Evolutionary conservation across 35 echinoderm and acorn worm species (phyloP).

Genomic region (Heliocidaris tuberculata): DNA sequence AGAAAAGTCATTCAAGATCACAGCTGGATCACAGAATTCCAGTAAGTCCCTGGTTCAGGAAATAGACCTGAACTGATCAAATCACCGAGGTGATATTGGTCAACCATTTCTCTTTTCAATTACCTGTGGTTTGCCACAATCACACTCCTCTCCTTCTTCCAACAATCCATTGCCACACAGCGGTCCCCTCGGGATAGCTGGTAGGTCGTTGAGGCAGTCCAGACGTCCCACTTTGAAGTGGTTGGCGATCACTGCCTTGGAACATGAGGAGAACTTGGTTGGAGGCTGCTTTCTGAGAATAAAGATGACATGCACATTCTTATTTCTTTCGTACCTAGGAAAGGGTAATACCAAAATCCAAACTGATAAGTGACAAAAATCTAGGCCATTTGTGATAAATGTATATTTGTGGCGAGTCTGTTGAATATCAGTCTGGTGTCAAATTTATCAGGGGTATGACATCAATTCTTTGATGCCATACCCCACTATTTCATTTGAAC

Average conservation of each 20-base stretch:
- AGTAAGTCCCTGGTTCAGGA: not conserved
- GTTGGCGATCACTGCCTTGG: not conserved
- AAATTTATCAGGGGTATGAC: too few species aligned
- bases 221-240: not conserved
- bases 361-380: too few species aligned
- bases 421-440: too few species aligned
- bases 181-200: constrained; percentile 16
- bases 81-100: not conserved
- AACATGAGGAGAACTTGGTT: constrained; percentile 33
- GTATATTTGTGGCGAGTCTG: too few species aligned
- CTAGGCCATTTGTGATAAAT: too few species aligned
- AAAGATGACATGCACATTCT: not conserved
- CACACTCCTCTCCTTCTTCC: constrained; percentile 38
- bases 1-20: not conserved
- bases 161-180: constrained; percentile 43
- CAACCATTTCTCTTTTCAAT: constrained; percentile 10
- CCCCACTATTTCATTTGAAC: too few species aligned
- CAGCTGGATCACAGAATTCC: not conserved
- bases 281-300: constrained; percentile 19
- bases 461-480: too few species aligned
- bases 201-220: constrained; percentile 15
- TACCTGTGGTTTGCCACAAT: constrained; percentile 45
- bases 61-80: not conserved
- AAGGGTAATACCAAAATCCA: too few species aligned
- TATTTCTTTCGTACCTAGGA: not conserved